A percentile compares a stretch with the other conserved stretches of the same genome.
These are phyloP conservation scores for Zosterops pallidus DNA, from an alignment of 2,113 vertebrate species.

Conservation along the genomic window DNA sequence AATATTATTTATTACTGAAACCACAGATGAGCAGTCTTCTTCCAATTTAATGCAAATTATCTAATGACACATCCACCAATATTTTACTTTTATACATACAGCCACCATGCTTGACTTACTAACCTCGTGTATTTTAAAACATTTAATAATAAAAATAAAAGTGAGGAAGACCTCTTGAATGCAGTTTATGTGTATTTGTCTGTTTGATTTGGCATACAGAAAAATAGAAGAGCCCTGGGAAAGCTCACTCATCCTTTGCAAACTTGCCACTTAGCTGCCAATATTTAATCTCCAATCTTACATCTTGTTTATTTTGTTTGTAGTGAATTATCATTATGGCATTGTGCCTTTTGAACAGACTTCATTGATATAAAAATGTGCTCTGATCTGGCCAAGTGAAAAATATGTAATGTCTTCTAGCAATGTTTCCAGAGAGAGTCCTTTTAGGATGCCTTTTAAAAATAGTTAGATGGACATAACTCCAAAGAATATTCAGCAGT, in stretches of 20 bases:
- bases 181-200: not conserved
- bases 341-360: constrained; percentile 68
- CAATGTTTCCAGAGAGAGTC: not conserved
- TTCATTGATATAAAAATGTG: constrained; percentile 69
- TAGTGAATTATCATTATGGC: constrained; percentile 74
- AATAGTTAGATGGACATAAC: constrained; percentile 31
- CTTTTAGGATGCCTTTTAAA: constrained; percentile 17
- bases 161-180: not conserved
- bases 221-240: not conserved
- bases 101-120: not conserved
- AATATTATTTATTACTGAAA: not conserved
- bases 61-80: not conserved
- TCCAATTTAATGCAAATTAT: not conserved
- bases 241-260: constrained; percentile 58
- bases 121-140: not conserved
- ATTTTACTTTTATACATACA: not conserved
- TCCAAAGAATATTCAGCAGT: constrained; percentile 33
- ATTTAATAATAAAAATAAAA: not conserved
- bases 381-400: constrained; percentile 63
- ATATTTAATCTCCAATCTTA: constrained; percentile 74
- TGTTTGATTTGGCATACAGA: constrained; percentile 61
- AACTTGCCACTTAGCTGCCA: constrained; percentile 67
- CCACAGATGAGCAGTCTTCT: not conserved
- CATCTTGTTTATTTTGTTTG: constrained; percentile 76
- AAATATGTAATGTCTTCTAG: constrained; percentile 43